phyloP scores from a whole-genome alignment of 2,113 vertebrate species.

The Tenrec ecaudatus region DNA sequence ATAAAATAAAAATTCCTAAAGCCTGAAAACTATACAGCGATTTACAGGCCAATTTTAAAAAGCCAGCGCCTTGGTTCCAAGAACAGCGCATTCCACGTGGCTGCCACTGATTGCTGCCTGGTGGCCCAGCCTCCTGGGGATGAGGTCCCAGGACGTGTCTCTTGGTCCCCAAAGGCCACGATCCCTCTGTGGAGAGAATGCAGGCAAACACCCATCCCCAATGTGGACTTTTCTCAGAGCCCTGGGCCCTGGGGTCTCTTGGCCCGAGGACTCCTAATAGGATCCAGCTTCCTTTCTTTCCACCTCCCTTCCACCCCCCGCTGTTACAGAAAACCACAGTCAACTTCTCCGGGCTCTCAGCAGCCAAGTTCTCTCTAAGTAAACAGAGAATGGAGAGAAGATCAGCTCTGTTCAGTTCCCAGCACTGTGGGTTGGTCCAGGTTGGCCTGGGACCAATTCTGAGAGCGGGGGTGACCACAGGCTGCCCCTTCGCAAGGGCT shows the following conservation, averaged over 20 bases:
- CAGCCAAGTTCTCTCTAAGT: conserved; percentile 76
- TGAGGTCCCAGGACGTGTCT: background rate
- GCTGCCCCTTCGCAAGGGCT: background rate
- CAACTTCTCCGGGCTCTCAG: conserved; percentile 59
- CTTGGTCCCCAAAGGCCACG: background rate
- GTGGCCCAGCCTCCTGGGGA: conserved; percentile 52
- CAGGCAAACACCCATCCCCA: background rate
- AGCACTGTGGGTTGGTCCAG: conserved; percentile 46
- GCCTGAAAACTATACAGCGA: conserved; percentile 78
- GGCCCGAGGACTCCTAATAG: conserved; percentile 77
- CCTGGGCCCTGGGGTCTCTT: conserved; percentile 56
- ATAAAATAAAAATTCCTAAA: conserved; percentile 86
- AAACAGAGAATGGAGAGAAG: conserved; percentile 67
- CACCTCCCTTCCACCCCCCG: conserved; percentile 47
- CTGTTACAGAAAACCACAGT: conserved; percentile 76
- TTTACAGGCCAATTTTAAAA: conserved; percentile 83
- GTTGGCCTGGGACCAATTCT: conserved; percentile 34
- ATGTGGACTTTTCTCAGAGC: conserved; percentile 43
- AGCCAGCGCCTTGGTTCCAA: conserved; percentile 75
- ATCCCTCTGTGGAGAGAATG: background rate
- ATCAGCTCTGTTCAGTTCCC: conserved; percentile 55
- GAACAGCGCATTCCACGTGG: conserved; percentile 78
- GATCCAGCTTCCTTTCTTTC: conserved; percentile 66
- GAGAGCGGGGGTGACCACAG: background rate
- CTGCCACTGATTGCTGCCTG: conserved; percentile 41